Evolutionary conservation across 2,113 vertebrate genomes (phyloP).

Genomic region (Pollimyrus isidori): DNA sequence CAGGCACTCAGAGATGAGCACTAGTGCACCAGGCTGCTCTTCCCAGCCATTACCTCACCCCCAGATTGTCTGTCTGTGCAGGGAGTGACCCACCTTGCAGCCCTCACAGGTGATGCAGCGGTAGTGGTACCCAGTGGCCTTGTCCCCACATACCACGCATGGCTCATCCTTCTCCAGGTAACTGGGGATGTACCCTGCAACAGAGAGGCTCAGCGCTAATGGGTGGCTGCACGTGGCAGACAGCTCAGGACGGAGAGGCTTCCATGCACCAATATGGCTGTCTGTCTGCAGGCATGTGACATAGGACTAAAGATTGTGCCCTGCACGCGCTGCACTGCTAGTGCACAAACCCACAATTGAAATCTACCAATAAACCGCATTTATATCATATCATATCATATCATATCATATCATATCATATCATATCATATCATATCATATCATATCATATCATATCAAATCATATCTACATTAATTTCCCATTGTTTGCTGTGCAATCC

Average conservation of each 20-base stretch:
- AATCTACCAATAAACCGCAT: background rate
- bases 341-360: background rate
- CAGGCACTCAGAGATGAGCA: background rate
- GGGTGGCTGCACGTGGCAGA: background rate
- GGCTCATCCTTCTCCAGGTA: slow-evolving; percentile 99
- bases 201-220: slow-evolving; percentile 24
- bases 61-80: background rate
- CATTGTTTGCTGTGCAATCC: background rate
- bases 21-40: background rate
- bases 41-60: background rate
- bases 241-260: background rate
- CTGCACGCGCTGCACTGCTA: background rate
- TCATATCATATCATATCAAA: no score
- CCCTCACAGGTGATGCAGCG: slow-evolving; percentile 98
- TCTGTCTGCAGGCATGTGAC: background rate
- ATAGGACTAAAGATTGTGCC: background rate
- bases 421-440: background rate
- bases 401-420: no score
- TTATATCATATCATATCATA: background rate
- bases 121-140: slow-evolving; percentile 96
- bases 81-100: slow-evolving; percentile 74
- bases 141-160: slow-evolving; percentile 95
- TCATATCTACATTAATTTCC: background rate
- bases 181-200: slow-evolving; percentile 93
- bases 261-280: background rate